phyloP scores from a whole-genome alignment of 2,797 vertebrate species.

The Liparis tanakae region DNA sequence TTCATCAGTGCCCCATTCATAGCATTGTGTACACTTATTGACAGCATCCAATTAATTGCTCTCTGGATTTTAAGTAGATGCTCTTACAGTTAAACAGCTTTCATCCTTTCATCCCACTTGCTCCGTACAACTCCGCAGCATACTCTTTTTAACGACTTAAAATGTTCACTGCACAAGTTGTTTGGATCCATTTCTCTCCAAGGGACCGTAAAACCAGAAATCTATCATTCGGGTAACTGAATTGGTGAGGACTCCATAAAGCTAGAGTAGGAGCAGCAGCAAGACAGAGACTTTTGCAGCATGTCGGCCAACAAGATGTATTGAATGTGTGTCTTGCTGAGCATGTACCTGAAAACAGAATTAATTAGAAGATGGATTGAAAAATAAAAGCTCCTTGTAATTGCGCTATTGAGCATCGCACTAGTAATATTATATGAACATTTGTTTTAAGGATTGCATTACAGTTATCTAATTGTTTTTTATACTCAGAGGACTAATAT shows the following conservation, averaged over 20 bases:
- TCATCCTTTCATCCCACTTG: background rate
- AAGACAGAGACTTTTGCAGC: background rate
- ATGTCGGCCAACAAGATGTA: background rate
- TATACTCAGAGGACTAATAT: slow-evolving; percentile 46
- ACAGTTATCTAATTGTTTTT: slow-evolving; percentile 55
- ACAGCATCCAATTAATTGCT: slow-evolving; percentile 37
- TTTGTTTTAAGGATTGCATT: slow-evolving; percentile 54
- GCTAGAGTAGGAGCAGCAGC: slow-evolving; percentile 4
- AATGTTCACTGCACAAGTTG: slow-evolving; percentile 27
- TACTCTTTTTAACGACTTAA: slow-evolving; percentile 15
- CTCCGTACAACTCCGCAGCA: slow-evolving; percentile 6
- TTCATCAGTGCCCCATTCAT: slow-evolving; percentile 21
- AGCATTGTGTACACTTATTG: slow-evolving; percentile 31
- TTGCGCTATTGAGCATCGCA: slow-evolving; percentile 43
- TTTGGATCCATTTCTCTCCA: slow-evolving; percentile 27
- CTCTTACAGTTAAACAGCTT: background rate
- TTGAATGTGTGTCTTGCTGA: background rate
- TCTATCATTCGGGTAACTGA: background rate
- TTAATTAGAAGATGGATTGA: slow-evolving; percentile 21
- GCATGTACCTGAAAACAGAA: slow-evolving; percentile 9
- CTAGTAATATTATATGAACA: slow-evolving; percentile 42
- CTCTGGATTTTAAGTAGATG: slow-evolving; percentile 23
- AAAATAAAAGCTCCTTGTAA: slow-evolving; percentile 27
- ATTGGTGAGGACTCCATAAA: slow-evolving; percentile 27
- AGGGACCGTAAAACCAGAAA: slow-evolving; percentile 28